Evolutionary conservation across 2,113 vertebrate genomes (phyloP).

Genomic region (Oryzias javanicus): DNA sequence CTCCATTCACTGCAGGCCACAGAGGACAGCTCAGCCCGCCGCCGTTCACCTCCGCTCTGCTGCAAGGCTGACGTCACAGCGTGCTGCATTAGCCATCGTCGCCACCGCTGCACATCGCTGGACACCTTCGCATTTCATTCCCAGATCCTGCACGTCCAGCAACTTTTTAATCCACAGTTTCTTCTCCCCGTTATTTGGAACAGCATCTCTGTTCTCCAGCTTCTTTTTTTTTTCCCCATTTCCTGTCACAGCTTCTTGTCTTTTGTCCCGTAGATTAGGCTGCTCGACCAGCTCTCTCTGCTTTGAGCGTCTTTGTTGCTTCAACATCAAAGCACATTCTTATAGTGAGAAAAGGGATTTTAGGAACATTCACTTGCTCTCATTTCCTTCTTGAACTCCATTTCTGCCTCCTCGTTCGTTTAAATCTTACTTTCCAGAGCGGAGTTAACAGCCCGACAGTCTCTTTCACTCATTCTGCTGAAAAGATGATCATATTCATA

Average conservation of each 20-base stretch:
- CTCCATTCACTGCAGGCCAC: slow-evolving; percentile 61
- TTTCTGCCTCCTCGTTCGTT: slow-evolving; percentile 46
- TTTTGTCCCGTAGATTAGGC: slow-evolving; percentile 54
- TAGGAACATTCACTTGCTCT: slow-evolving; percentile 58
- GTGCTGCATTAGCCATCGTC: slow-evolving; percentile 69
- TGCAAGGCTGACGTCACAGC: slow-evolving; percentile 75
- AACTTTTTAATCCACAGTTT: slow-evolving; percentile 25
- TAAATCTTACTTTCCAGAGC: slow-evolving; percentile 37
- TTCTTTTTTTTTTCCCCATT: slow-evolving; percentile 39
- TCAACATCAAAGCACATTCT: slow-evolving; percentile 71
- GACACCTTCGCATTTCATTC: slow-evolving; percentile 39
- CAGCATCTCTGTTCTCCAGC: slow-evolving; percentile 23
- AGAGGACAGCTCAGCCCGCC: slow-evolving; percentile 68
- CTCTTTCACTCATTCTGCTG: slow-evolving; percentile 16
- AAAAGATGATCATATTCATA: slow-evolving; percentile 22
- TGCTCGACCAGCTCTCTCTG: slow-evolving; percentile 51
- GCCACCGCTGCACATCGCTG: slow-evolving; percentile 59
- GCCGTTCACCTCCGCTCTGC: slow-evolving; percentile 61
- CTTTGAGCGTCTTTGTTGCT: slow-evolving; percentile 61
- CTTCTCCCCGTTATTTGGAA: slow-evolving; percentile 24
- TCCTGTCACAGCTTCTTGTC: slow-evolving; percentile 48
- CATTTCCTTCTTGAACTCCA: slow-evolving; percentile 59
- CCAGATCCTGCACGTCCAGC: not conserved
- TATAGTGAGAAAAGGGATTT: slow-evolving; percentile 65
- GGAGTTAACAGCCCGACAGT: slow-evolving; percentile 18